Evolutionary conservation across 1,140 invertebrate species (phyloP).

Genomic region (Octopus sinensis): DNA sequence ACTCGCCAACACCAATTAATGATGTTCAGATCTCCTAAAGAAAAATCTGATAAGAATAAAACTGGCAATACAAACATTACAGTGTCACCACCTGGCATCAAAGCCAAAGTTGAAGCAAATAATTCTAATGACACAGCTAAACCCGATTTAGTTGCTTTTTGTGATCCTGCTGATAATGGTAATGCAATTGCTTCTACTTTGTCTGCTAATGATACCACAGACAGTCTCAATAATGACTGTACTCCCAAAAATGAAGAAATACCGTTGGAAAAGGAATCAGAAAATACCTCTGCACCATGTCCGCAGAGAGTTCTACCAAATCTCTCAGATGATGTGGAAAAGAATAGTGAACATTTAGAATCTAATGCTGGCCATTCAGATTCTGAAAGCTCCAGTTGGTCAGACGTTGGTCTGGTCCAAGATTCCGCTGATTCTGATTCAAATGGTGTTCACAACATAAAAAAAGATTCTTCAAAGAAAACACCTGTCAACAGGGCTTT

Average conservation of each 20-base stretch:
- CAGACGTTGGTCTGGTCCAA: neutral
- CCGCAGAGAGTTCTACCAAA: neutral
- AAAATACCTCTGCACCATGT: neutral
- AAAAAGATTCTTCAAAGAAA: neutral
- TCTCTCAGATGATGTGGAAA: neutral
- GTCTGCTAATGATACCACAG: neutral
- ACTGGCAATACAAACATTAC: neutral
- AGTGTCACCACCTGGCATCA: too few relatives aligned
- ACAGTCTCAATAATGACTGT: neutral
- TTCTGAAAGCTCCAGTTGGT: constrained; percentile 12
- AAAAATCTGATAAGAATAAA: neutral
- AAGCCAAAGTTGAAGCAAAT: too few relatives aligned
- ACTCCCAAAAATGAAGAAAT: neutral
- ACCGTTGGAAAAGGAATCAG: neutral
- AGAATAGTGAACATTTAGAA: neutral
- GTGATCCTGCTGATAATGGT: constrained; percentile 7
- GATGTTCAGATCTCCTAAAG: constrained; percentile 7
- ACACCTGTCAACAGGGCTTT: too few relatives aligned
- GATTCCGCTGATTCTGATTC: constrained; percentile 8
- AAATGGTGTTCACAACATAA: neutral
- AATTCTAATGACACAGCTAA: neutral
- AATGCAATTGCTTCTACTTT: neutral
- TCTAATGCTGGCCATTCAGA: neutral
- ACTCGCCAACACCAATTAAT: neutral
- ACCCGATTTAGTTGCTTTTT: neutral